phyloP scores from a whole-genome alignment of 2,888 invertebrate genomes.

The Ceraclea dissimilis region DNA sequence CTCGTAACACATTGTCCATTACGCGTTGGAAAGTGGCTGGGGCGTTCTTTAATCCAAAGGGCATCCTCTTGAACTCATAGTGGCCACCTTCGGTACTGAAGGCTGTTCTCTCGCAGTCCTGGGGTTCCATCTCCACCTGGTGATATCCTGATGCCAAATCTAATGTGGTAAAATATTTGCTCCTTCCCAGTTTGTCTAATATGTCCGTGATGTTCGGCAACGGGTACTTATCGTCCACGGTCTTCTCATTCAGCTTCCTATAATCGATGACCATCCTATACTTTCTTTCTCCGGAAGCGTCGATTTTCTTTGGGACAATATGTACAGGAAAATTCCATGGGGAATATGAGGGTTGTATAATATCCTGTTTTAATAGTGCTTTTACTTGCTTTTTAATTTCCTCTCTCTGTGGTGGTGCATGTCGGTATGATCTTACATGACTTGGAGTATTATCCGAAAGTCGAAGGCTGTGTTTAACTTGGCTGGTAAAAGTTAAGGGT shows the following conservation, averaged over 20 bases:
- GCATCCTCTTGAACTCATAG: neutral
- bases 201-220: constrained; percentile 24
- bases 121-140: neutral
- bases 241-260: constrained; percentile 32
- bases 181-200: constrained; percentile 18
- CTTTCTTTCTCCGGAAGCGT: constrained; percentile 27
- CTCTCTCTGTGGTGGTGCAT: constrained; percentile 28
- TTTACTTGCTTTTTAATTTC: constrained; percentile 28
- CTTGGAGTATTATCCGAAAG: constrained; percentile 26
- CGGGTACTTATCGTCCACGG: constrained; percentile 29
- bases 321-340: constrained; percentile 27
- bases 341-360: constrained; percentile 18
- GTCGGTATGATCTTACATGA: constrained; percentile 27
- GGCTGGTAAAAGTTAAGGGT: constrained; percentile 26
- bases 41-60: neutral
- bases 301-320: constrained; percentile 31
- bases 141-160: neutral
- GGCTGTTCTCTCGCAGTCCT: neutral
- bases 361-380: constrained; percentile 26
- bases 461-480: constrained; percentile 27
- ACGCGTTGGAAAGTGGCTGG: neutral
- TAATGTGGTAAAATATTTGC: constrained; percentile 19
- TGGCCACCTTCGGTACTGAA: neutral
- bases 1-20: neutral
- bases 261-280: constrained; percentile 33